Conservation (phyloP, 2,888 invertebrate species). For the Argyresthia albistria region DNA sequence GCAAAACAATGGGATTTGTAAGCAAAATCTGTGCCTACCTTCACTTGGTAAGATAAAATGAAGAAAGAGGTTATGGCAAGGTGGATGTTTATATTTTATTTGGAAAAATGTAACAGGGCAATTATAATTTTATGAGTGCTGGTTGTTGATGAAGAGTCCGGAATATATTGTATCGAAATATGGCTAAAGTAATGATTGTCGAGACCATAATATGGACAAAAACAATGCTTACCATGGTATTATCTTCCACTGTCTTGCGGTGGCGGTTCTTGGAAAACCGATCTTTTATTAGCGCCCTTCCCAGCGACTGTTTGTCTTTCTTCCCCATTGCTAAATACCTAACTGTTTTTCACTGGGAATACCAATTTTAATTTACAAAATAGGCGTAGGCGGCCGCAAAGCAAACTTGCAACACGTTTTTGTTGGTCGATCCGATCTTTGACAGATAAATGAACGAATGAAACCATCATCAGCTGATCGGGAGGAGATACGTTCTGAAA, state of each 20-base stretch:
- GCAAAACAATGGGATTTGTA: conserved; percentile 13
- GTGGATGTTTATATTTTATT: neutral
- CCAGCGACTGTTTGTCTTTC: conserved; percentile 78
- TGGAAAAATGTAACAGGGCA: no score
- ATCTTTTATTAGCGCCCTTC: conserved; percentile 82
- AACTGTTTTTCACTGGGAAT: no score
- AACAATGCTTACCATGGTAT: conserved; percentile 77
- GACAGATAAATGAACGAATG: neutral
- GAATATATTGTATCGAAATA: neutral
- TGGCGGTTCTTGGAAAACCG: conserved; percentile 77
- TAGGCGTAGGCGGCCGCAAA: no score
- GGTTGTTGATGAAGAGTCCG: no score
- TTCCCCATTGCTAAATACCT: conserved; percentile 74
- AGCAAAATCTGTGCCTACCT: no score
- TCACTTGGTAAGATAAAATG: neutral
- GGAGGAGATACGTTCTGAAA: no score
- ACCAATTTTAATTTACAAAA: no score
- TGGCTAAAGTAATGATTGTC: neutral
- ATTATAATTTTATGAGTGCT: neutral
- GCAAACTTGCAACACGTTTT: no score
- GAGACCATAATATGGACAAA: neutral
- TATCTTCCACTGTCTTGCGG: conserved; percentile 77
- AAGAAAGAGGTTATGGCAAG: neutral
- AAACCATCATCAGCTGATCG: no score
- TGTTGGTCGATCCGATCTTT: no score